Evolutionary conservation across 2,888 invertebrate genomes (phyloP).

Genomic region (Kryphioiulus occultus): DNA sequence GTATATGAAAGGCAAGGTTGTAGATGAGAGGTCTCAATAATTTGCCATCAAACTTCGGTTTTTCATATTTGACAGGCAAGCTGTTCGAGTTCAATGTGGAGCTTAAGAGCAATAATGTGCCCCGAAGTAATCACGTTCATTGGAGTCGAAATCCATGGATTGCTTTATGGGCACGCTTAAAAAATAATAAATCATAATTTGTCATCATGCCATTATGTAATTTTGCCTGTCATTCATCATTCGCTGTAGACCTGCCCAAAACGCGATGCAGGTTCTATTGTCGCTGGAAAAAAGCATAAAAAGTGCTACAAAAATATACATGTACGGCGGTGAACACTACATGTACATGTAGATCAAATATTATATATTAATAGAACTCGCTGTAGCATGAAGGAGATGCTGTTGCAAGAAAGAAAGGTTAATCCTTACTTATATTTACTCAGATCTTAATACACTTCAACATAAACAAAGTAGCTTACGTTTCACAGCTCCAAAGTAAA

Average conservation of each 20-base stretch:
- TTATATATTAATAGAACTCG: neutral
- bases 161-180: neutral
- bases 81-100: neutral
- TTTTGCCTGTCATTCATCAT: conserved; percentile 36
- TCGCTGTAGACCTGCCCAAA: neutral
- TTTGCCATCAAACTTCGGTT: conserved; percentile 2
- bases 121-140: conserved; percentile 20
- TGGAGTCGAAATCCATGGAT: conserved; percentile 10
- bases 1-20: neutral
- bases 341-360: neutral
- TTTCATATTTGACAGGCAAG: conserved; percentile 28
- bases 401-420: neutral
- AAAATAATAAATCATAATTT: conserved; percentile 36
- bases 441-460: neutral
- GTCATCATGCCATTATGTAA: conserved; percentile 21
- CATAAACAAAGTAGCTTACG: too few relatives aligned
- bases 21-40: neutral
- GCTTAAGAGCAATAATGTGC: conserved; percentile 17
- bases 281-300: neutral
- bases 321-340: neutral
- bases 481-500: too few relatives aligned
- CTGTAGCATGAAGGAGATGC: neutral
- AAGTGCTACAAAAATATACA: neutral
- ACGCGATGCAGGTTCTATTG: neutral
- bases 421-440: neutral